These are phyloP conservation scores for Nanorana parkeri DNA, from an alignment of 2,113 vertebrate genomes.

Conservation along the genomic window DNA sequence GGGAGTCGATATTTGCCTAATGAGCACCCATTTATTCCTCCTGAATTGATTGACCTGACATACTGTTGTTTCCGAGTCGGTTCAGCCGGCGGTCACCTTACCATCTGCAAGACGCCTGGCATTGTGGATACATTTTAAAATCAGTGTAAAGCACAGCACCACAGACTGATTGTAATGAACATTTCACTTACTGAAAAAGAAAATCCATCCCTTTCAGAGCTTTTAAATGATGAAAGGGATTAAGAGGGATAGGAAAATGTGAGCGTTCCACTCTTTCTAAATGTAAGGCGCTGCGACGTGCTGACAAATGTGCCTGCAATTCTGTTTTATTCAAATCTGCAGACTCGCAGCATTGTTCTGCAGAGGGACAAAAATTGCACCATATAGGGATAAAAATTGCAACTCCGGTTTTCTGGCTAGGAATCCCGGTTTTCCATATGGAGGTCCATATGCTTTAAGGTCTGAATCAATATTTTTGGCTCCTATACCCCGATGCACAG, in stretches of 20 bases:
- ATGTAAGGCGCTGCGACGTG: constrained; percentile 71
- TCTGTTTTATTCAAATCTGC: constrained; percentile 73
- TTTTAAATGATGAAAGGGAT: constrained; percentile 79
- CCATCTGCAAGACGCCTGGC: no score
- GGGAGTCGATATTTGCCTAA: no score
- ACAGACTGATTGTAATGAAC: constrained; percentile 70
- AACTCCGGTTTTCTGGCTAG: constrained; percentile 70
- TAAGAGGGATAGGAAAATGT: constrained; percentile 69
- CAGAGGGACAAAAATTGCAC: constrained; percentile 64
- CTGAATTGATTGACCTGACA: no score
- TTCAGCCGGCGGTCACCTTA: no score
- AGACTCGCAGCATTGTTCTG: constrained; percentile 53
- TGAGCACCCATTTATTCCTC: no score
- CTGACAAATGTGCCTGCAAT: constrained; percentile 76
- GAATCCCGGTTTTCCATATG: constrained; percentile 69
- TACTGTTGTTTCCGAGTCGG: no score
- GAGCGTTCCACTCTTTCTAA: constrained; percentile 70
- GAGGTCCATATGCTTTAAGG: constrained; percentile 77
- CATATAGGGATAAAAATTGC: constrained; percentile 72
- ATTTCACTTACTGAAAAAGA: constrained; percentile 70
- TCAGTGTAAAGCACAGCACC: constrained; percentile 66
- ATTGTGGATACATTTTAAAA: not conserved
- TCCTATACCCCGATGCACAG: constrained; percentile 75
- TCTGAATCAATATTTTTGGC: constrained; percentile 76
- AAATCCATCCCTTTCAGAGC: constrained; percentile 76